A percentile compares a stretch with the other conserved stretches of the same genome.
Evolutionary conservation across 1,140 invertebrate species (phyloP).

Genomic region (Drosophila tropicalis): DNA sequence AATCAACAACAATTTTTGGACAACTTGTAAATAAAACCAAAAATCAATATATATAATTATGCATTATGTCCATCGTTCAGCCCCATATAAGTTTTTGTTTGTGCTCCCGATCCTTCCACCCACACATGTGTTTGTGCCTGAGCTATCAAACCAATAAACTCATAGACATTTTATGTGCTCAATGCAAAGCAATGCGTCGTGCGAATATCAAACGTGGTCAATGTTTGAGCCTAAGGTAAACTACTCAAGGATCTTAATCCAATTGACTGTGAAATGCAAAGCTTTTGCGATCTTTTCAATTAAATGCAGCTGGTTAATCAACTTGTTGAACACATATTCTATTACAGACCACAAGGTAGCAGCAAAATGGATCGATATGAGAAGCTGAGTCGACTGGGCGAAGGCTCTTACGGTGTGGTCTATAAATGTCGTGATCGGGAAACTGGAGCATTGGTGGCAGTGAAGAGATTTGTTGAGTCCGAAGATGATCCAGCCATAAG

Average conservation of each 20-base stretch:
- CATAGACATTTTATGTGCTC: constrained; percentile 69
- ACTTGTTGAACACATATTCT: neutral
- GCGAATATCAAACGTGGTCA: constrained; percentile 80
- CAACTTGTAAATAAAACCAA: constrained; percentile 49
- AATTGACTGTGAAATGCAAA: constrained; percentile 13
- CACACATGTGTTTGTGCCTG: constrained; percentile 71
- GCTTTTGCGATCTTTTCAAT: neutral
- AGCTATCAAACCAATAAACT: constrained; percentile 61
- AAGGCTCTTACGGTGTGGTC: constrained; percentile 99
- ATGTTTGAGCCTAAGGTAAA: constrained; percentile 82
- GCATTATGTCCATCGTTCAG: constrained; percentile 31
- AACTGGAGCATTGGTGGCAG: constrained; percentile 97
- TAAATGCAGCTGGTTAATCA: neutral
- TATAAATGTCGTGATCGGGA: constrained; percentile 99
- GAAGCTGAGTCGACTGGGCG: constrained; percentile 97
- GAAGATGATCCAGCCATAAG: constrained; percentile 99
- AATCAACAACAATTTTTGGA: constrained; percentile 54
- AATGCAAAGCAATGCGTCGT: constrained; percentile 81
- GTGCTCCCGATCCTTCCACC: constrained; percentile 17
- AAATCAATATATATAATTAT: constrained; percentile 16
- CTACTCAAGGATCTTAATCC: constrained; percentile 20
- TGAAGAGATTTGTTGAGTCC: constrained; percentile 99
- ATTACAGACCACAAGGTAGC: constrained; percentile 90
- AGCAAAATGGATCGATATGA: constrained; percentile 99
- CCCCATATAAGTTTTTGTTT: constrained; percentile 28